Conservation (phyloP, 2,113 vertebrate genomes). For the Suricata suricatta region DNA sequence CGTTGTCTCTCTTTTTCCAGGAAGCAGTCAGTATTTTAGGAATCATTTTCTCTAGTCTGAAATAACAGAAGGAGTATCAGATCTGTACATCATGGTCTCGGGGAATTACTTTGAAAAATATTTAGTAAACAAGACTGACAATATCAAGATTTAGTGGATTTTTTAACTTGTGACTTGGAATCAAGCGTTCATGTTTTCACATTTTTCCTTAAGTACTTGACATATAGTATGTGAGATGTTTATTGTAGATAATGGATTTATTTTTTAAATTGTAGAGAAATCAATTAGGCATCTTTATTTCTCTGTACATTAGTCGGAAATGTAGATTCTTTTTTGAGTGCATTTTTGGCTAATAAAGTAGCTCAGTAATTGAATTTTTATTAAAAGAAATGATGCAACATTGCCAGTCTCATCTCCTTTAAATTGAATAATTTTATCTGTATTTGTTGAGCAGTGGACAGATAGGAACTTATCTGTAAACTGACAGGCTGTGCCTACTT, state of each 20-base stretch:
- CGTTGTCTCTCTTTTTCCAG: not conserved
- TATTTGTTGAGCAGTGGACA: not conserved
- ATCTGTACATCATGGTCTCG: not conserved
- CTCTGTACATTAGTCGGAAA: constrained; percentile 1
- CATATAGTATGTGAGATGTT: not conserved
- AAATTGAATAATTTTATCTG: not conserved
- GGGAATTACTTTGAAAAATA: constrained; percentile 52
- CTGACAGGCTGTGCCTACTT: not conserved
- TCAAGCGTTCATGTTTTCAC: not conserved
- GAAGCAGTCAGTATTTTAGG: not conserved
- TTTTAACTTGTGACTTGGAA: constrained; percentile 13
- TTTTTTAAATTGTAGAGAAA: constrained; percentile 29
- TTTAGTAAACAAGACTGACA: constrained; percentile 19
- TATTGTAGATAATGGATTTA: not conserved
- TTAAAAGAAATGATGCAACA: constrained; percentile 7
- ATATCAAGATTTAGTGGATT: constrained; percentile 39
- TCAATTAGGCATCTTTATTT: not conserved
- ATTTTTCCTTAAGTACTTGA: not conserved
- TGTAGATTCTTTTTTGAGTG: constrained; percentile 27
- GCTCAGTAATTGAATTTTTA: not conserved
- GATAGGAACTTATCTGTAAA: constrained; percentile 11
- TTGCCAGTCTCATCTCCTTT: not conserved
- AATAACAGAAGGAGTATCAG: constrained; percentile 13
- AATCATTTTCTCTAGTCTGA: constrained; percentile 15
- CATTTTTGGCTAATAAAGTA: constrained; percentile 17